Percentiles rank a stretch among this genome's conserved stretches.
phyloP scores from a whole-genome alignment of 1,140 invertebrate species.

The Caenorhabditis latens region DNA sequence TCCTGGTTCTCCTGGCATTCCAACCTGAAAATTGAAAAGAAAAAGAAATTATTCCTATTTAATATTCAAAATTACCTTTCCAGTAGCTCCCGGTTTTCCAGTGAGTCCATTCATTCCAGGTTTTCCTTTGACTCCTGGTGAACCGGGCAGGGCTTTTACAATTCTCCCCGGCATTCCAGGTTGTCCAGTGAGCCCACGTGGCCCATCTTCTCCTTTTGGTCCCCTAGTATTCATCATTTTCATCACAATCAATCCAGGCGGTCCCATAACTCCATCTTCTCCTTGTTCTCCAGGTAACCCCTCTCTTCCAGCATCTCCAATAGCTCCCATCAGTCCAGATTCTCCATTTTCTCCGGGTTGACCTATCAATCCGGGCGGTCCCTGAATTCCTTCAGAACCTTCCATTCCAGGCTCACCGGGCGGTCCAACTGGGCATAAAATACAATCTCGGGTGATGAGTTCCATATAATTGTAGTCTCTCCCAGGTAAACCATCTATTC shows the following conservation, averaged over 20 bases:
- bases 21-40: neutral
- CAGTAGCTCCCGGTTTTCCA: neutral
- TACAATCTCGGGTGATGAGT: constrained; percentile 9
- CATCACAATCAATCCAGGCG: constrained; percentile 21
- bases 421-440: constrained; percentile 11
- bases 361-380: neutral
- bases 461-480: constrained; percentile 43
- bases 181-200: constrained; percentile 4
- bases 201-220: neutral
- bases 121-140: neutral
- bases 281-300: neutral
- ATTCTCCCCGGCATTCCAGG: constrained; percentile 36
- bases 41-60: neutral
- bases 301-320: constrained; percentile 12
- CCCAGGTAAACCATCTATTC: constrained; percentile 10
- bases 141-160: neutral
- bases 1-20: neutral
- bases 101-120: neutral
- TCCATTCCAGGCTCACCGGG: constrained; percentile 32
- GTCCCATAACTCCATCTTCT: neutral
- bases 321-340: constrained; percentile 8
- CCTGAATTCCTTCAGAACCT: constrained; percentile 25
- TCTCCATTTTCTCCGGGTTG: constrained; percentile 3
- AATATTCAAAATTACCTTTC: neutral
- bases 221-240: constrained; percentile 28